Conservation (phyloP, 2,797 vertebrate species). For the Etheostoma nigrum region DNA sequence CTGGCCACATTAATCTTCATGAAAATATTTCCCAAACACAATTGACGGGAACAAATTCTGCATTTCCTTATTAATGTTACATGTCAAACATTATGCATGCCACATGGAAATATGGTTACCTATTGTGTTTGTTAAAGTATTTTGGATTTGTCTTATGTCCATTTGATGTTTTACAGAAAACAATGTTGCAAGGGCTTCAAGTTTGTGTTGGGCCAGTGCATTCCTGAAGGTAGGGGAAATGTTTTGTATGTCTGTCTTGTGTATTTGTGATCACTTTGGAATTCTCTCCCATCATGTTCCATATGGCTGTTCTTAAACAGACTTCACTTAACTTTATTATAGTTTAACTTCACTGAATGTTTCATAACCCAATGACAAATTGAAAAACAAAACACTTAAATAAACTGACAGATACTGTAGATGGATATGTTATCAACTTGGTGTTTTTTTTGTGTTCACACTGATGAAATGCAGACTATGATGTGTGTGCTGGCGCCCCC, state of each 20-base stretch:
- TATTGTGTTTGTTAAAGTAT: constrained; percentile 18
- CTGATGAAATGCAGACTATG: constrained; percentile 83
- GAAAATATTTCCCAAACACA: constrained; percentile 44
- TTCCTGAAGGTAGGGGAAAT: constrained; percentile 94
- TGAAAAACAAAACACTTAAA: not conserved
- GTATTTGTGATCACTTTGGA: constrained; percentile 45
- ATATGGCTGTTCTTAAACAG: constrained; percentile 10
- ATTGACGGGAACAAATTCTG: constrained; percentile 14
- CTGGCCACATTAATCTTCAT: constrained; percentile 19
- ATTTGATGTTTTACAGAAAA: constrained; percentile 87
- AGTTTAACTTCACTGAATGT: constrained; percentile 39
- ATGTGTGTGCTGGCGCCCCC: constrained; percentile 93
- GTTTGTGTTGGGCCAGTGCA: constrained; percentile 97
- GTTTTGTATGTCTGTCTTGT: constrained; percentile 49
- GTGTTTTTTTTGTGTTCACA: not conserved
- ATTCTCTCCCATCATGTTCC: constrained; percentile 34
- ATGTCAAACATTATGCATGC: not conserved
- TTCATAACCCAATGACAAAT: constrained; percentile 30
- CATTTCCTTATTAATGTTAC: not conserved
- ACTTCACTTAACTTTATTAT: constrained; percentile 19
- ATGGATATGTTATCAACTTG: not conserved
- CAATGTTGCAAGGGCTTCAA: constrained; percentile 98
- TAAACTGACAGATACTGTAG: not conserved
- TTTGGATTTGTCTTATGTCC: constrained; percentile 18
- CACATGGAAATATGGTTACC: not conserved